phyloP scores from a whole-genome alignment of 2,797 vertebrate species.

The Phalanger gymnotis region DNA sequence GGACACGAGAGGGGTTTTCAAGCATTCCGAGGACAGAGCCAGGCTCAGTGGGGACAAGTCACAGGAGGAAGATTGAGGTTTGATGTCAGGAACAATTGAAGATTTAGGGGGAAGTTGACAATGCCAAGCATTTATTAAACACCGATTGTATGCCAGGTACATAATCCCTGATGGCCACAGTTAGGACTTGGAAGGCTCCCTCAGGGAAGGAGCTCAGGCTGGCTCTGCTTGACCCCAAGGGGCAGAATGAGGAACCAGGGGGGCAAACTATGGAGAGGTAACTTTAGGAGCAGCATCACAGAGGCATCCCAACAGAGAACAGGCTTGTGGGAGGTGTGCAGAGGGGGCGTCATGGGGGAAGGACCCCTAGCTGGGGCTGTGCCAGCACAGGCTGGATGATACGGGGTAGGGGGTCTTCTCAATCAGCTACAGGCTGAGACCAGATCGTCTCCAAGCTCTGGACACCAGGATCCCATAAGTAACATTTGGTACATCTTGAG shows the following conservation, averaged over 20 bases:
- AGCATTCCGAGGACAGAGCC: neutral
- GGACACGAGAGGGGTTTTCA: neutral
- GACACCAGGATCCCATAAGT: neutral
- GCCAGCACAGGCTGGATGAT: too few relatives aligned
- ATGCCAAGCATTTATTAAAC: neutral
- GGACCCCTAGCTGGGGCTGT: too few relatives aligned
- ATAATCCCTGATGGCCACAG: too few relatives aligned
- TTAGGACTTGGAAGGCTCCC: neutral
- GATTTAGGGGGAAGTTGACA: neutral
- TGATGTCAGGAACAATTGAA: neutral
- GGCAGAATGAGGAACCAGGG: too few relatives aligned
- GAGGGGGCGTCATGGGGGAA: too few relatives aligned
- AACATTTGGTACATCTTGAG: neutral
- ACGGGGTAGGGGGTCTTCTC: too few relatives aligned
- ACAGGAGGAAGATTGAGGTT: neutral
- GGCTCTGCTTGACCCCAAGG: too few relatives aligned
- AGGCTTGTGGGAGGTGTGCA: too few relatives aligned
- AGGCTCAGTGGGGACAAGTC: neutral
- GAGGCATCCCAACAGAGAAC: too few relatives aligned
- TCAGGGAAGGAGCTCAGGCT: neutral
- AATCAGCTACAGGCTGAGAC: neutral
- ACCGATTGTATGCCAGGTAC: neutral
- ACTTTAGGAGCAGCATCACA: too few relatives aligned
- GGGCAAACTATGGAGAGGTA: neutral
- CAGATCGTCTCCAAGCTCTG: neutral